Percentiles rank a stretch among this genome's conserved stretches.
Conservation (phyloP, 2,797 vertebrate genomes). For the Sebastolobus altivelis region DNA sequence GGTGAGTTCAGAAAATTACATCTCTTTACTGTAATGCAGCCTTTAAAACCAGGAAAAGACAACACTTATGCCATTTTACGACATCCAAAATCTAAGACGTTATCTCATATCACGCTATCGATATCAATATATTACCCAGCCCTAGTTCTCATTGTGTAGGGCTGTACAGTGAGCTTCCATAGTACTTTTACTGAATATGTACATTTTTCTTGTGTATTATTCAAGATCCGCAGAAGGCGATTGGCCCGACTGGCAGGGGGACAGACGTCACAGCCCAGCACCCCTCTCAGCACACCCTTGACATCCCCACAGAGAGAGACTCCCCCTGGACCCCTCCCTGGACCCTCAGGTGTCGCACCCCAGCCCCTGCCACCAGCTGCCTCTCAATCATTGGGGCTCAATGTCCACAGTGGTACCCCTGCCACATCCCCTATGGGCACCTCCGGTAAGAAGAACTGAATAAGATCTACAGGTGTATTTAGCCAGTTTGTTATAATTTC, state of each 20-base stretch:
- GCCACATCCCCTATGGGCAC: slow-evolving; percentile 98
- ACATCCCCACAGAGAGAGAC: slow-evolving; percentile 98
- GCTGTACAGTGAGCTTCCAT: neutral
- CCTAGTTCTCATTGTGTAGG: too few relatives aligned
- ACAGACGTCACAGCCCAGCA: slow-evolving; percentile 94
- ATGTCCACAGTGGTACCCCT: slow-evolving; percentile 94
- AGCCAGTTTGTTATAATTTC: neutral
- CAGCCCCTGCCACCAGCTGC: slow-evolving; percentile 89
- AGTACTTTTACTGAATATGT: neutral
- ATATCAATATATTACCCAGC: too few relatives aligned
- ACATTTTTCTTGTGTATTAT: neutral
- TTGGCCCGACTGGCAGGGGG: slow-evolving; percentile 95
- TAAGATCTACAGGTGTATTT: neutral
- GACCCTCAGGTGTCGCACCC: slow-evolving; percentile 87
- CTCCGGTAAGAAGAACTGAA: slow-evolving; percentile 87
- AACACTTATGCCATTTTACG: too few relatives aligned
- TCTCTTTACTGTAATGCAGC: too few relatives aligned
- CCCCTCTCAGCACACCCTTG: slow-evolving; percentile 94
- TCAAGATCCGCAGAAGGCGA: slow-evolving; percentile 95
- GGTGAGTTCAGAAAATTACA: too few relatives aligned
- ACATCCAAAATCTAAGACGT: too few relatives aligned
- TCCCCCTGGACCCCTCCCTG: slow-evolving; percentile 92
- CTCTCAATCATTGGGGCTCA: slow-evolving; percentile 93
- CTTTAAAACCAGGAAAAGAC: too few relatives aligned
- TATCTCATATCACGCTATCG: too few relatives aligned